Evolutionary conservation across 2,888 invertebrate genomes (phyloP).

Genomic region (Caenorhabditis virilis): DNA sequence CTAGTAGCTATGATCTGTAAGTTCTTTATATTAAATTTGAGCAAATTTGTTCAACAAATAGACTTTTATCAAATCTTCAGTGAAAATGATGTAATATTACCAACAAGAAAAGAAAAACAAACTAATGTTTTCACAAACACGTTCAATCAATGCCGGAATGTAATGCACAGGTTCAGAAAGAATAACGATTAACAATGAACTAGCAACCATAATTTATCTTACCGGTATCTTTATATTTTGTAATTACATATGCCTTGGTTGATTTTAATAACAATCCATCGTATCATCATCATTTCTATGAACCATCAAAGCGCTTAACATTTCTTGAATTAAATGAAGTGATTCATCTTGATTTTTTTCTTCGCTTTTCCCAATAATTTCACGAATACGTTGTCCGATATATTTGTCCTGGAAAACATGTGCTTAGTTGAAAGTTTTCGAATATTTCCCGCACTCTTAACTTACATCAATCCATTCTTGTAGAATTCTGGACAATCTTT

Average conservation of each 20-base stretch:
- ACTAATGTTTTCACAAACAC: not conserved
- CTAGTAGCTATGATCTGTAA: too few relatives aligned
- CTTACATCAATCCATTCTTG: not conserved
- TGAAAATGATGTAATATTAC: too few relatives aligned
- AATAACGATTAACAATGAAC: not conserved
- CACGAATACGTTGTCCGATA: not conserved
- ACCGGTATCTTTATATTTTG: too few relatives aligned
- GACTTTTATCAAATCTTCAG: too few relatives aligned
- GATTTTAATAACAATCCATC: constrained; percentile 5
- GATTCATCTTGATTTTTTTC: not conserved
- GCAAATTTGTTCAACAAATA: too few relatives aligned
- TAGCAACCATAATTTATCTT: too few relatives aligned
- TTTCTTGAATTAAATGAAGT: not conserved
- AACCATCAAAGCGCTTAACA: not conserved
- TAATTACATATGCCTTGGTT: not conserved
- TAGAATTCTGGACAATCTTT: not conserved
- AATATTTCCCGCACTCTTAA: not conserved
- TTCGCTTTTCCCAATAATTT: not conserved
- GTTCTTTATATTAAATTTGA: too few relatives aligned
- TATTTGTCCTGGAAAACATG: constrained; percentile 5
- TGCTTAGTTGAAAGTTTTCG: not conserved
- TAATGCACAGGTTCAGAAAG: not conserved
- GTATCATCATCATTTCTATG: constrained; percentile 1
- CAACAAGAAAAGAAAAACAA: not conserved
- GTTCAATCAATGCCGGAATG: not conserved